These are phyloP conservation scores for Brachyptera putata DNA, from an alignment of 2,888 invertebrate genomes.

Conservation along the genomic window DNA sequence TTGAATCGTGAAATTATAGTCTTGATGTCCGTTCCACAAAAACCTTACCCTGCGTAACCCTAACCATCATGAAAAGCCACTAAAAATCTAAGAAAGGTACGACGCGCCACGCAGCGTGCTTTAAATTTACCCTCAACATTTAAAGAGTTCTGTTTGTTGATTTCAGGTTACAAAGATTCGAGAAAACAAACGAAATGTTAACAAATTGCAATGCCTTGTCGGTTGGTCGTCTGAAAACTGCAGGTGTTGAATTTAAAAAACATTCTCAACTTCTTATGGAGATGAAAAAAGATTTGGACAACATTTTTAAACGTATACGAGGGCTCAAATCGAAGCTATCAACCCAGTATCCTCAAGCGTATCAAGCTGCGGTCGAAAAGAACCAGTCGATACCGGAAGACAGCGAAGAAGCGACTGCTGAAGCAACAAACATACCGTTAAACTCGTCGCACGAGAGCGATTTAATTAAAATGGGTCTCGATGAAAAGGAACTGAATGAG, in stretches of 20 bases:
- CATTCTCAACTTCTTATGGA: slow-evolving; percentile 82
- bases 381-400: slow-evolving; percentile 36
- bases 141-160: background rate
- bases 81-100: too few species aligned
- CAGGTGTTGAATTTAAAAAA: slow-evolving; percentile 83
- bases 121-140: too few species aligned
- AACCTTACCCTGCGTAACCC: too few species aligned
- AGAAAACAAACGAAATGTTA: slow-evolving; percentile 99
- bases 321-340: slow-evolving; percentile 71
- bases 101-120: too few species aligned
- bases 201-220: slow-evolving; percentile 95
- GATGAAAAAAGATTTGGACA: slow-evolving; percentile 93
- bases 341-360: slow-evolving; percentile 45
- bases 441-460: slow-evolving; percentile 8
- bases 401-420: slow-evolving; percentile 43
- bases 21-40: too few species aligned
- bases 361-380: slow-evolving; percentile 45
- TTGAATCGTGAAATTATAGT: too few species aligned
- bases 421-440: slow-evolving; percentile 29
- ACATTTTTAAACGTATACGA: slow-evolving; percentile 88
- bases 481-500: slow-evolving; percentile 39
- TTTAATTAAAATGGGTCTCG: slow-evolving; percentile 14
- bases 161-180: slow-evolving; percentile 87
- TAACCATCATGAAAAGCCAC: too few species aligned
- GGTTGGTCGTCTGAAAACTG: slow-evolving; percentile 76